A percentile compares a stretch with the other conserved stretches of the same genome.
Evolutionary conservation across 2,113 vertebrate species (phyloP).

Genomic region (Etheostoma cragini): DNA sequence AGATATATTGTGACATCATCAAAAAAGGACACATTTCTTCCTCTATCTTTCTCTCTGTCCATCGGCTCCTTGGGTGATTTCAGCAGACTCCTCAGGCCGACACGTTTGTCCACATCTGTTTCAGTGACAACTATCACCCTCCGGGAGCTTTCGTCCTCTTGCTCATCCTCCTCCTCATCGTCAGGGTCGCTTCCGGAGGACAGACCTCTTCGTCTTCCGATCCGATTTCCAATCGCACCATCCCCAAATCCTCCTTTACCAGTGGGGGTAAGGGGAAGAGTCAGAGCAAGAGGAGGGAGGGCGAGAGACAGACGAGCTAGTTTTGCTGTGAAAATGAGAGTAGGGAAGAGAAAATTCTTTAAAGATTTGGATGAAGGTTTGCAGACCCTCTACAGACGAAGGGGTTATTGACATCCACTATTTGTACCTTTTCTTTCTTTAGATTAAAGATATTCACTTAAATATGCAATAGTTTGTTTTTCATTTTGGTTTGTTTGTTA

Average conservation of each 20-base stretch:
- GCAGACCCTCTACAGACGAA: not conserved
- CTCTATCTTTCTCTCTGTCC: slow-evolving; percentile 89
- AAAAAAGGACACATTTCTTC: slow-evolving; percentile 89
- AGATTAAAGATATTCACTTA: not conserved
- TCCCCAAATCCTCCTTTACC: slow-evolving; percentile 88
- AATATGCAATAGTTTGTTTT: not conserved
- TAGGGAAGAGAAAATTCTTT: not conserved
- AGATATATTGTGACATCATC: slow-evolving; percentile 94
- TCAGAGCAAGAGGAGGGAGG: slow-evolving; percentile 89
- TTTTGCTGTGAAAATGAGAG: slow-evolving; percentile 83
- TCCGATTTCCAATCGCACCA: slow-evolving; percentile 79
- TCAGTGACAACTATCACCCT: slow-evolving; percentile 92
- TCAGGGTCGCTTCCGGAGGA: slow-evolving; percentile 82
- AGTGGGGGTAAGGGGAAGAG: slow-evolving; percentile 85
- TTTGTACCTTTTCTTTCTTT: not conserved
- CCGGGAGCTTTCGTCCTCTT: slow-evolving; percentile 84
- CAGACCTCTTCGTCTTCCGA: slow-evolving; percentile 83
- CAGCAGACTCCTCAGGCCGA: slow-evolving; percentile 90
- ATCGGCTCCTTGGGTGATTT: slow-evolving; percentile 90
- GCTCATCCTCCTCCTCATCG: slow-evolving; percentile 90
- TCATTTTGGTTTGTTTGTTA: not conserved
- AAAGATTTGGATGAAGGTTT: not conserved
- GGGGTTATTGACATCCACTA: not conserved
- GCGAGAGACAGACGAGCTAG: slow-evolving; percentile 91
- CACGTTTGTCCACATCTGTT: slow-evolving; percentile 89